Evolutionary conservation across 2,797 vertebrate species (phyloP), one percentile per base, ranked within the genome.

Genomic region (Meriones psammophilus): DNA sequence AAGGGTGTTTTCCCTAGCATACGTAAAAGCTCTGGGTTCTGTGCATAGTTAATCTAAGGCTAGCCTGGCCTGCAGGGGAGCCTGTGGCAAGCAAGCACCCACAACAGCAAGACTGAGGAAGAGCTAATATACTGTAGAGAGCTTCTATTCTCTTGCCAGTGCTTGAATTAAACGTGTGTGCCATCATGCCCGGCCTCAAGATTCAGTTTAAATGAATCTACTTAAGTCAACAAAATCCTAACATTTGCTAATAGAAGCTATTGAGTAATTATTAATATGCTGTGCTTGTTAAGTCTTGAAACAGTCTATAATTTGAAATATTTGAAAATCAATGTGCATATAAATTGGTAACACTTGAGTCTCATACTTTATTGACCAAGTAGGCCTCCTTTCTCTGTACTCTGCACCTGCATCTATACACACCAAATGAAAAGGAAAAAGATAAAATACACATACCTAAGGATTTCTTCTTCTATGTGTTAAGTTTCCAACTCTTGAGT

Each of bases 201-300:
- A 84, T 89, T 94, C 56, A 90, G 20, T 54, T 88, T 91, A 56
- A 96, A 92, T 95, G 54, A 87, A 92, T 66, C 46, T 92, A 64
- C 81, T 92, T n/a, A 78, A 24, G 69, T 93, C 54, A 94, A 81
- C 9, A 96, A 84, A 93, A 92, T 20, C 87, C 28, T 93, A 86
- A 80, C 77, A 89, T 87, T 91, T 91, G 28, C 85, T 88, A 91
- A 88, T 68, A 85, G 54, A 58, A 89, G 89, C 46, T 80, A 77
- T 20, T 93, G 76, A 96, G 54, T 88, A 76, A 88, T 92, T 94
- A 42, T 87, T 81, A 68, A 88, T 12, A 76, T 64, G 3, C 78
- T 89, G 30, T 33, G 36, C 8, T 88, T 93, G 68, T 91, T 95
- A 88, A 93, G 95, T 91, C 79, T 90, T 88, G 89, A 89, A 36